A percentile compares a stretch with the other conserved stretches of the same genome.
Conservation (phyloP, 2,113 vertebrate genomes). For the Neoarius graeffei region DNA sequence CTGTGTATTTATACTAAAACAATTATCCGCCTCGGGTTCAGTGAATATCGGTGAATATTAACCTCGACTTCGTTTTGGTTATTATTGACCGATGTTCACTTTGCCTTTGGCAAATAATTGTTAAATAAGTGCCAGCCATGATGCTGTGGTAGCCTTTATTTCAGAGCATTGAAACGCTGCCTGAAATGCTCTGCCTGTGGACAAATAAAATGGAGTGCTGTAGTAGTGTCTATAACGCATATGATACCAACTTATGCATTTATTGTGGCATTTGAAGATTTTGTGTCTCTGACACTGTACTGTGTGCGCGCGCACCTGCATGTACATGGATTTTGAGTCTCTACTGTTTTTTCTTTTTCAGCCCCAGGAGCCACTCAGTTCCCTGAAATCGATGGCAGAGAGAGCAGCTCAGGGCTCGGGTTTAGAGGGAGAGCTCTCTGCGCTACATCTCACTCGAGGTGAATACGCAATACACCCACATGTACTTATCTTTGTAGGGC, state of each 20-base stretch:
- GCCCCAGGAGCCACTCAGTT: conserved; percentile 82
- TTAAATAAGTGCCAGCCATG: not conserved
- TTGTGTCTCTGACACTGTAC: not conserved
- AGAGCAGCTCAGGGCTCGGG: conserved; percentile 83
- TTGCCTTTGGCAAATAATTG: too few species aligned
- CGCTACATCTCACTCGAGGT: conserved; percentile 84
- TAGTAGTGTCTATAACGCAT: not conserved
- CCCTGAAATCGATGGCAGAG: conserved; percentile 88
- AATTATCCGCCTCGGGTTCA: too few species aligned
- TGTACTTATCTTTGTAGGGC: not conserved
- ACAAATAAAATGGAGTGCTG: not conserved
- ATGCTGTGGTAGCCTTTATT: not conserved
- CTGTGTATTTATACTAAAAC: too few species aligned
- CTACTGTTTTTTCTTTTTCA: conserved; percentile 46
- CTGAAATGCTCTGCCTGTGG: not conserved
- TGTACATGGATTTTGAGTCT: not conserved
- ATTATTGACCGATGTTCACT: too few species aligned
- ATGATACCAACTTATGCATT: not conserved
- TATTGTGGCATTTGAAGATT: not conserved
- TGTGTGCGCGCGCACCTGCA: not conserved
- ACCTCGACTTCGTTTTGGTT: too few species aligned
- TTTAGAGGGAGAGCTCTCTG: conserved; percentile 82
- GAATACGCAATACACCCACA: conserved; percentile 29
- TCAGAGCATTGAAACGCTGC: not conserved
- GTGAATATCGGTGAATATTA: too few species aligned